phyloP scores from a whole-genome alignment of 1,140 invertebrate species.

The Himalopsyche phryganea region DNA sequence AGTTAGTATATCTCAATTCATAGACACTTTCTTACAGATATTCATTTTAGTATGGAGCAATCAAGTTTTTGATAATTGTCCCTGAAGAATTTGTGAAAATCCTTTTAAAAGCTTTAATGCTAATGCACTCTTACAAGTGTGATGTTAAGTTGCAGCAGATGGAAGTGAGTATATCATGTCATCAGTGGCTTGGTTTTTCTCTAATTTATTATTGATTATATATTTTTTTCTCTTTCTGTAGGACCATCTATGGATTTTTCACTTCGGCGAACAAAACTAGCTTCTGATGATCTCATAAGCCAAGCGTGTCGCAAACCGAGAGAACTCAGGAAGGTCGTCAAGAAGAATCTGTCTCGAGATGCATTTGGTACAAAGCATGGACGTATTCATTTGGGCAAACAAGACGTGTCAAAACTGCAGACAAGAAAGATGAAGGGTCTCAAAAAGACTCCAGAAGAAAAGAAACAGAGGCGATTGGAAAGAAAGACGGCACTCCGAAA shows the following conservation, averaged over 20 bases:
- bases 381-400: conserved; percentile 87
- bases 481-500: conserved; percentile 44
- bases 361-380: conserved; percentile 86
- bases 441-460: conserved; percentile 69
- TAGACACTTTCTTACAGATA: too few species aligned
- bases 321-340: conserved; percentile 72
- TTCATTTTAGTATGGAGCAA: too few species aligned
- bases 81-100: too few species aligned
- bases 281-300: conserved; percentile 88
- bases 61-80: too few species aligned
- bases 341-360: conserved; percentile 89
- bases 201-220: too few species aligned
- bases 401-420: conserved; percentile 82
- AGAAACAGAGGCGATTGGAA: conserved; percentile 56
- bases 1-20: too few species aligned
- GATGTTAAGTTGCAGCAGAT: too few species aligned
- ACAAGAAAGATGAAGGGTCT: conserved; percentile 93
- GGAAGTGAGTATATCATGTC: too few species aligned
- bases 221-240: conserved; percentile 35
- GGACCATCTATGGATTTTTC: conserved; percentile 87
- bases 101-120: too few species aligned
- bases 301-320: conserved; percentile 81
- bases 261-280: conserved; percentile 81
- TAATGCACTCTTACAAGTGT: too few species aligned
- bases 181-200: too few species aligned